These are phyloP conservation scores for Smutsia temminckii DNA, from an alignment of 2,797 vertebrate genomes.

Conservation along the genomic window DNA sequence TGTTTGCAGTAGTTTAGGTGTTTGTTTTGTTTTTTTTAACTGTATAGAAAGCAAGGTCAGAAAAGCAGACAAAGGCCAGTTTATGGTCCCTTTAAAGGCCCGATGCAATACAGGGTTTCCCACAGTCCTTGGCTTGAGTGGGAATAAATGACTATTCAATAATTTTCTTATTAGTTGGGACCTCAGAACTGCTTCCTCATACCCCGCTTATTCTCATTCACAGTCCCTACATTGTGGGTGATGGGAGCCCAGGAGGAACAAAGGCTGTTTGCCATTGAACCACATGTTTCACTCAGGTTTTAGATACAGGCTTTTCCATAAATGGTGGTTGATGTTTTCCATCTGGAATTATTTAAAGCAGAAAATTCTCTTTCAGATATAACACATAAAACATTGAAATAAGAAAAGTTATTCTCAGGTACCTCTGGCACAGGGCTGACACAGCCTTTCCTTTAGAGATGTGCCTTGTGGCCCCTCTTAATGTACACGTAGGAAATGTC, in stretches of 20 bases:
- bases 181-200: background rate
- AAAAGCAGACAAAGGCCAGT: background rate
- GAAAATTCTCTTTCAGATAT: background rate
- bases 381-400: background rate
- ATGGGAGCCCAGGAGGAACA: background rate
- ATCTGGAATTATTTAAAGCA: slow-evolving; percentile 16
- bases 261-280: background rate
- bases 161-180: background rate
- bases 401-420: background rate
- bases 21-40: background rate
- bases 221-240: background rate
- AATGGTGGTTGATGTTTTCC: background rate
- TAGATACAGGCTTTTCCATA: background rate
- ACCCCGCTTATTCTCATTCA: background rate
- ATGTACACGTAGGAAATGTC: background rate
- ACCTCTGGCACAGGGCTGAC: background rate
- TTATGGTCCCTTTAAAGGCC: background rate
- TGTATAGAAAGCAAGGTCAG: background rate
- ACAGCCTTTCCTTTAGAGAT: background rate
- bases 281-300: background rate
- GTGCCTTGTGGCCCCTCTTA: background rate
- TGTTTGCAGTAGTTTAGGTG: background rate
- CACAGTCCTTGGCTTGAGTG: background rate
- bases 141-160: background rate
- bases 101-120: background rate